Evolutionary conservation across 2,888 invertebrate genomes (phyloP).

Genomic region (Drosophila anceps): DNA sequence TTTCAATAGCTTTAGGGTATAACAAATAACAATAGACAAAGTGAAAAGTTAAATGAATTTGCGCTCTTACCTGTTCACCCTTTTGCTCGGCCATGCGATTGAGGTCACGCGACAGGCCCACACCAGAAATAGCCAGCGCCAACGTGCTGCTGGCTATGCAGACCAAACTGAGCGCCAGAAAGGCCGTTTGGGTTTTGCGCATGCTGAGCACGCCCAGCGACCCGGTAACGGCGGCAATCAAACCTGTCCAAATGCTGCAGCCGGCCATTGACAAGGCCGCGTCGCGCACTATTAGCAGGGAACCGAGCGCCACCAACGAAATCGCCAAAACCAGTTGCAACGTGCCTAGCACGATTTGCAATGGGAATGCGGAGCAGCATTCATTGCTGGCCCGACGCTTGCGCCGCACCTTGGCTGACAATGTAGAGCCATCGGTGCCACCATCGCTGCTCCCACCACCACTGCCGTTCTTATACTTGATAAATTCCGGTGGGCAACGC

Average conservation of each 20-base stretch:
- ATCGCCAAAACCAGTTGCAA: constrained; percentile 84
- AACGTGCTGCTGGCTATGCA: constrained; percentile 85
- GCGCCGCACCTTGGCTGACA: constrained; percentile 59
- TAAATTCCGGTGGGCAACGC: constrained; percentile 83
- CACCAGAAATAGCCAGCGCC: constrained; percentile 84
- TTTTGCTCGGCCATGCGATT: constrained; percentile 81
- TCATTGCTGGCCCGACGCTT: constrained; percentile 64
- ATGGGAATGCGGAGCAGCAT: constrained; percentile 81
- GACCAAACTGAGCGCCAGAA: constrained; percentile 84
- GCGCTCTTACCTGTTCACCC: constrained; percentile 60
- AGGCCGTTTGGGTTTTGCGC: constrained; percentile 84
- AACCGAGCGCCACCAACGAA: constrained; percentile 83
- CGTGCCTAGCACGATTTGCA: constrained; percentile 83
- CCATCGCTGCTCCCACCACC: constrained; percentile 43
- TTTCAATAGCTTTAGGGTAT: too few species aligned
- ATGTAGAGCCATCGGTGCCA: constrained; percentile 50
- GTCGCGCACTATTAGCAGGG: constrained; percentile 83
- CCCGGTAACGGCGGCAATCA: constrained; percentile 84
- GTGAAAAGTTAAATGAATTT: constrained; percentile 19
- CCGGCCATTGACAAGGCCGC: constrained; percentile 83
- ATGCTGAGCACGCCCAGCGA: constrained; percentile 85
- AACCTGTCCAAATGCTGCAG: constrained; percentile 85
- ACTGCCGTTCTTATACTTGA: constrained; percentile 79
- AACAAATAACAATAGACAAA: constrained; percentile 9
- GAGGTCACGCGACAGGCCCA: constrained; percentile 84